Base-by-base conservation (phyloP, 2,113 vertebrate species). In the Lanius ludovicianus region DNA sequence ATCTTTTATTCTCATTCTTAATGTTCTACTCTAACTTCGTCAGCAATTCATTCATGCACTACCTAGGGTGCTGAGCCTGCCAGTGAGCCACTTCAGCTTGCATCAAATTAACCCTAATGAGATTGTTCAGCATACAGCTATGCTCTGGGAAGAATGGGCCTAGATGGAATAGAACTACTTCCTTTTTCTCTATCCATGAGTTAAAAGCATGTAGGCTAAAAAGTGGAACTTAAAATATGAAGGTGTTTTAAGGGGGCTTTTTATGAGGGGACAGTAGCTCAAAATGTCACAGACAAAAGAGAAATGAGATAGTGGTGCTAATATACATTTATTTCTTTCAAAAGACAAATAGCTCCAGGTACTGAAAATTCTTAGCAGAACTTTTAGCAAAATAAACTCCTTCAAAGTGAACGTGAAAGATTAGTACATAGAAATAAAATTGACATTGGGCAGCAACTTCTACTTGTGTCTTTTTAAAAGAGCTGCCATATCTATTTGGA, bases 101-200 rank as follows among this genome's bases (percentile, higher is more conserved):
- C 28, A 63, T 39, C 1, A 3, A 59, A 85, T 67, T 67, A 90
- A 78, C 56, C 33, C 42, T 67, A 41, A 90, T 13, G 56, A 67
- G 56, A 90, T 30, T 70, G 53, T 15, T 62, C 75, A 53, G 17
- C 56, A 75, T 79, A 25, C 79, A 90, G 65, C n/a, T 63, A 78
- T 84, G 1, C 20, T 82, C 79, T 4, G 1, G 37, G 42, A 85
- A 67, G 37, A 90, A 85, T 62, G 15, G n/a, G 6, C 15, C 17
- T 52, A 63, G 50, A 50, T 30, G 17, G 59, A 82, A 77, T 8
- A 84, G 10, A 76, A 44, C 3, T 17, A 20, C 55, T 87, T 74
- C 17, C 39, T 31, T 24, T 39, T 8, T 2, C 11, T 19, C 20
- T 0, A 0, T 16, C 23, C 31, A 70, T 11, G 11, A 92, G 28